Percentiles rank a stretch among this genome's conserved stretches.
These are phyloP conservation scores for Danio rerio DNA, from an alignment of 2,113 vertebrate genomes.

Conservation along the genomic window DNA sequence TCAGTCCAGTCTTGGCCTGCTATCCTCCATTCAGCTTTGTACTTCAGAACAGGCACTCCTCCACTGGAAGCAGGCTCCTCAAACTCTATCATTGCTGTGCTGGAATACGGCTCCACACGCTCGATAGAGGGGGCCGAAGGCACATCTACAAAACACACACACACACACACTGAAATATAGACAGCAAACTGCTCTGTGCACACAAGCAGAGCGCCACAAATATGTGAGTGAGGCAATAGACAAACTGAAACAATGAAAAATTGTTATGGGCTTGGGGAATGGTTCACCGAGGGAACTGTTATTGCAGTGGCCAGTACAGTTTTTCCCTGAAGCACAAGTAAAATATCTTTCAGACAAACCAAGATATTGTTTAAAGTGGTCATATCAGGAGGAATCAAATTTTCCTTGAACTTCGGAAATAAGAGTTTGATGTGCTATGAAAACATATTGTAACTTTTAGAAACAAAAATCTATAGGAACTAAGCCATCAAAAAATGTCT, in stretches of 20 bases:
- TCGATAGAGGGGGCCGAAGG: constrained; percentile 89
- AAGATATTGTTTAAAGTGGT: neutral
- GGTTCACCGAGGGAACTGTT: constrained; percentile 24
- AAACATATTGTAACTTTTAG: neutral
- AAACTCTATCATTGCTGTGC: constrained; percentile 88
- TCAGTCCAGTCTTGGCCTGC: constrained; percentile 81
- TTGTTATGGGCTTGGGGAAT: constrained; percentile 8
- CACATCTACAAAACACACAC: constrained; percentile 80
- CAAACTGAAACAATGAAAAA: constrained; percentile 36
- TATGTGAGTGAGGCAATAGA: constrained; percentile 13
- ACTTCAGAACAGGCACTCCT: constrained; percentile 91
- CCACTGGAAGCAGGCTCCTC: constrained; percentile 89
- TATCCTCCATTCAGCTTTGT: constrained; percentile 88
- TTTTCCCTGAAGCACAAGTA: neutral
- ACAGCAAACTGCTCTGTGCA: neutral
- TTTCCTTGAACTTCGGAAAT: neutral
- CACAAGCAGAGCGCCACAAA: constrained; percentile 8
- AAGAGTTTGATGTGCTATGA: constrained; percentile 6
- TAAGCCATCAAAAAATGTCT: neutral
- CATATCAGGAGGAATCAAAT: constrained; percentile 6
- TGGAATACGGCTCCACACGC: constrained; percentile 89
- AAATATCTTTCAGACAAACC: constrained; percentile 9
- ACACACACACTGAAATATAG: constrained; percentile 16
- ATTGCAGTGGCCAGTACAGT: constrained; percentile 16
- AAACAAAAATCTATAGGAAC: neutral